Base-by-base conservation (phyloP, 2,113 vertebrate species). In the Cisticola juncidis region DNA sequence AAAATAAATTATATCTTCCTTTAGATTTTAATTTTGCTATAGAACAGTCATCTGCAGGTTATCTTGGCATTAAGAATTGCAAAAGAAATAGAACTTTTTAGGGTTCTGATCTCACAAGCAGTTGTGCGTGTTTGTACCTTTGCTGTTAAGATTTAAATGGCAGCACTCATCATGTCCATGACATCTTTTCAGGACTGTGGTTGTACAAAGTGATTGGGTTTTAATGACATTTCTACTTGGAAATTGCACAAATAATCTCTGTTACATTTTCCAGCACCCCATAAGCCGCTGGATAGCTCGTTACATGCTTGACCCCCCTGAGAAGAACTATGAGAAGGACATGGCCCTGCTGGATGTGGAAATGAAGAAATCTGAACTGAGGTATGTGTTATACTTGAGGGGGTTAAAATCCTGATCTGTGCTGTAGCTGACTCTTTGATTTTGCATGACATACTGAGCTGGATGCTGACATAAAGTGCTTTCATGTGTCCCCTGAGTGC, bases 251-350 rank as follows among this genome's bases (percentile, higher is more conserved):
- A 80, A 48, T 80, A 44, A 77, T 71, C 44, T 91, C 23, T 71
- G 78, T 81, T 90, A 0, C 85, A 33, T 92, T 80, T 88, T 74
- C 26, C 86, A 99, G 99, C 99, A 99, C 82, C 99, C 99, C 74
- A 99, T 99, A 97, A 99, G 97, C 81, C 98, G 99, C 86, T 99
- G 98, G 98, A 98, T 99, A 86, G 78, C 97, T 36, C 97, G 98
- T 56, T 97, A 97, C 73, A 0, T 99, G 4, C 98, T 95, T 38
- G 98, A 99, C 42, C 77, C 98, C 38, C 99, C 99, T 42, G 99
- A 98, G 90, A 99, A 99, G 95, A 82, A 98, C 64, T 99, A 99
- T 81, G 99, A 99, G 96, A 99, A 98, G 94, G 91, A 98, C 93
- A 96, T 99, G 99, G 98, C 99, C 69, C 14, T 98, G 47, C 72